These are phyloP conservation scores for Scaptomyza montana DNA, from an alignment of 1,140 invertebrate species.

Conservation along the genomic window DNA sequence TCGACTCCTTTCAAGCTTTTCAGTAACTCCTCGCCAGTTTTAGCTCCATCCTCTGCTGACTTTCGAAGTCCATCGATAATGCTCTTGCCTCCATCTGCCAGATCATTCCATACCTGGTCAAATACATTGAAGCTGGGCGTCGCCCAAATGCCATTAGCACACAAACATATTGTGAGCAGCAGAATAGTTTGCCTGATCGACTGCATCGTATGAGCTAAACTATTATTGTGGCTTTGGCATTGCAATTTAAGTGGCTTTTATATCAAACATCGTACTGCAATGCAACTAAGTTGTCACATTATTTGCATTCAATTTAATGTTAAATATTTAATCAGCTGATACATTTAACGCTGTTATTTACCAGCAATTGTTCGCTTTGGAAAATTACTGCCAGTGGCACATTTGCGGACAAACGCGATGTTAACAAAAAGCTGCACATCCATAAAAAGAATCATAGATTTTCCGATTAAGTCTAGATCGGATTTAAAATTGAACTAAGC, in stretches of 20 bases:
- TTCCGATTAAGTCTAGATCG: too few relatives aligned
- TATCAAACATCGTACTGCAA: slow-evolving; percentile 14
- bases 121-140: slow-evolving; percentile 18
- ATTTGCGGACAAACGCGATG: slow-evolving; percentile 11
- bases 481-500: too few relatives aligned
- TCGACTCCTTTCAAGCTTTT: slow-evolving; percentile 11
- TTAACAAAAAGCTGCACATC: slow-evolving; percentile 5
- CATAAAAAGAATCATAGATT: too few relatives aligned
- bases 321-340: slow-evolving; percentile 69
- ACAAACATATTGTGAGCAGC: slow-evolving; percentile 49
- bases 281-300: slow-evolving; percentile 21
- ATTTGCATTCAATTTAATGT: slow-evolving; percentile 42
- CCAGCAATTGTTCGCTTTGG: slow-evolving; percentile 13
- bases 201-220: slow-evolving; percentile 42
- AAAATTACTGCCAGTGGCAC: neutral
- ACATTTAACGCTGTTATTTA: slow-evolving; percentile 3
- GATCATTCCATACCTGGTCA: slow-evolving; percentile 7
- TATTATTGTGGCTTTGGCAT: slow-evolving; percentile 22
- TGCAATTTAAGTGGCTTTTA: slow-evolving; percentile 38
- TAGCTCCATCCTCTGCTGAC: slow-evolving; percentile 13
- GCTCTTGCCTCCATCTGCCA: slow-evolving; percentile 14
- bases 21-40: neutral
- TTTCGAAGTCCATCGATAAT: slow-evolving; percentile 20
- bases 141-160: slow-evolving; percentile 36
- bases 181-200: slow-evolving; percentile 52